phyloP scores from a whole-genome alignment of 2,888 invertebrate genomes.

The Aphrophora alni region DNA sequence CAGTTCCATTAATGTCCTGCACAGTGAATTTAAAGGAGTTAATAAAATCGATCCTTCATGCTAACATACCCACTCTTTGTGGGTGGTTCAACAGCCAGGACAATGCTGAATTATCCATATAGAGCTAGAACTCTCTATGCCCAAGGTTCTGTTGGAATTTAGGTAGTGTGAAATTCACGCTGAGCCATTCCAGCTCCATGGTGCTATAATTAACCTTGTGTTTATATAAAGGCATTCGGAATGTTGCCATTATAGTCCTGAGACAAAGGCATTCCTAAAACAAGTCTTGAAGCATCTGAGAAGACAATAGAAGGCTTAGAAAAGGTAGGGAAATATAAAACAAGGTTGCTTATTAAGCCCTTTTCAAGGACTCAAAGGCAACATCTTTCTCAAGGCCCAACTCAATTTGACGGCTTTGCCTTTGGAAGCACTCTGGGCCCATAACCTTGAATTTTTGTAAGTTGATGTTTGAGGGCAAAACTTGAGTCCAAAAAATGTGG shows the following conservation, averaged over 20 bases:
- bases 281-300: conserved; percentile 16
- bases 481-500: too few relatives aligned
- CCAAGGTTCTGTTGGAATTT: conserved; percentile 12
- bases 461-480: too few relatives aligned
- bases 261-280: neutral
- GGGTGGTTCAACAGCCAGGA: conserved; percentile 29
- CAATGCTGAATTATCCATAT: conserved; percentile 23
- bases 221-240: neutral
- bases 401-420: neutral
- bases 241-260: neutral
- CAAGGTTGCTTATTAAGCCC: neutral
- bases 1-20: too few relatives aligned
- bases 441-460: too few relatives aligned
- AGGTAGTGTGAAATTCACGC: neutral
- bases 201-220: too few relatives aligned
- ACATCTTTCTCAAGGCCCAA: neutral
- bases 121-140: conserved; percentile 13
- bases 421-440: too few relatives aligned
- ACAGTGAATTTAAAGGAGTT: too few relatives aligned
- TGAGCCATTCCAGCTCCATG: conserved; percentile 15
- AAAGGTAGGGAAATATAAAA: conserved; percentile 19
- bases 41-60: conserved; percentile 10
- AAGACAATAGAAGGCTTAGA: conserved; percentile 12
- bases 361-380: conserved; percentile 20
- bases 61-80: conserved; percentile 17